Base-by-base conservation (phyloP, 2,113 vertebrate genomes). In the Pseudorhombus dupliciocellatus region DNA sequence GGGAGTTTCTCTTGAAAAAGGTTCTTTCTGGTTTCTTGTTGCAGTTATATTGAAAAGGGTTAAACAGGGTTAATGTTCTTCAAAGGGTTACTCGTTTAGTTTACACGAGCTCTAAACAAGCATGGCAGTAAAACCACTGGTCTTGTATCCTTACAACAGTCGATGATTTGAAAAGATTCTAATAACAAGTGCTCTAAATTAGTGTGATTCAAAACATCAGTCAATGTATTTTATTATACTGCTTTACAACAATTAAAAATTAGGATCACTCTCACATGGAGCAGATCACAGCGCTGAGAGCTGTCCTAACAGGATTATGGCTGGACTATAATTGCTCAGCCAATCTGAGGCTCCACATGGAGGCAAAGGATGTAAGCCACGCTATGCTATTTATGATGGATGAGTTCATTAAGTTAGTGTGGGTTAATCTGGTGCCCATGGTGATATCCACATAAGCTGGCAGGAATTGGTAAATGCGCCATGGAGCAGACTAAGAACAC, bases 241-340 rank as follows among this genome's bases (percentile, higher is more conserved):
- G 14, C 28, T 6, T 6, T 3, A 54, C 24, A 52, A 70, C 9
- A 24, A 42, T 15, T 52, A 68, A 15, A 25, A 73, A 50, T 50
- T 57, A 52, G 50, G 18, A 63, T 12, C 24, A 22, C 24, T 52
- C 26, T 28, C 5, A 64, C 15, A 31, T 0, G 8, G 42, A 30
- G 44, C 69, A 52, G 24, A 40, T 54, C 20, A 42, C n/a, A 54
- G 48, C 48, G 61, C 67, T 72, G n/a, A 52, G 57, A 69, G 60
- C 51, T 7, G 62, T 62, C 44, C 53, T 67, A 73, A 79, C 50
- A 28, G 70, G 77, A 85, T 83, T 75, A 83, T 78, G 24, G 56
- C 46, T 52, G 56, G 54, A 46, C 74, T 71, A 51, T 69, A 74
- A 84, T 82, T 75, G 77, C 58, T 62, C 34, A 28, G 50, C 22